Percentiles rank a stretch among this genome's conserved stretches.
These are phyloP conservation scores for Ibidorhyncha struthersii DNA, from an alignment of 2,113 vertebrate genomes.

Conservation along the genomic window DNA sequence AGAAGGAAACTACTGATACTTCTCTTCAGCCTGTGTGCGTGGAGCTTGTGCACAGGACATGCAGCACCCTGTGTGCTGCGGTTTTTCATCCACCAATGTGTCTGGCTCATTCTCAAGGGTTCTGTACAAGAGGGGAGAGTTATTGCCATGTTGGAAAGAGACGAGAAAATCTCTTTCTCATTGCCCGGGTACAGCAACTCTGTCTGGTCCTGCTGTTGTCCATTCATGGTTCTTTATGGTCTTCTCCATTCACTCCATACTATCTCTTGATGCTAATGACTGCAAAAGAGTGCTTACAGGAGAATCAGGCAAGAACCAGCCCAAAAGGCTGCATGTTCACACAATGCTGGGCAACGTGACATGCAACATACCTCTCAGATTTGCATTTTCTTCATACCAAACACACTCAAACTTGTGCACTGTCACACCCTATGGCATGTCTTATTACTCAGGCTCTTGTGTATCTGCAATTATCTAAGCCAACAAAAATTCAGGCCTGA, in stretches of 20 bases:
- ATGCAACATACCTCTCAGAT: not conserved
- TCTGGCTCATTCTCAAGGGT: not conserved
- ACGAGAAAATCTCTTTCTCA: not conserved
- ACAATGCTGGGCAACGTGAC: not conserved
- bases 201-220: not conserved
- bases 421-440: not conserved
- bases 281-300: not conserved
- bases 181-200: not conserved
- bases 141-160: not conserved
- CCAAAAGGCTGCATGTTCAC: not conserved
- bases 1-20: not conserved
- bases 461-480: not conserved
- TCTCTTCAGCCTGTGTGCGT: not conserved
- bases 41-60: not conserved
- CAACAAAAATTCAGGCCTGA: not conserved
- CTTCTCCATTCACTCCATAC: not conserved
- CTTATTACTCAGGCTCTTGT: not conserved
- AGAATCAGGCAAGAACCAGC: not conserved
- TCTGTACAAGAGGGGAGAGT: not conserved
- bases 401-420: conserved; percentile 1
- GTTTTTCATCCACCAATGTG: not conserved
- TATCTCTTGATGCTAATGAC: not conserved
- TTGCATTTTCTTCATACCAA: conserved; percentile 22
- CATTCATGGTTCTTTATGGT: not conserved
- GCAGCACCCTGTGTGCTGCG: not conserved